Base-by-base conservation (phyloP, 1,140 invertebrate species). In the Ceratosolen solmsi region DNA sequence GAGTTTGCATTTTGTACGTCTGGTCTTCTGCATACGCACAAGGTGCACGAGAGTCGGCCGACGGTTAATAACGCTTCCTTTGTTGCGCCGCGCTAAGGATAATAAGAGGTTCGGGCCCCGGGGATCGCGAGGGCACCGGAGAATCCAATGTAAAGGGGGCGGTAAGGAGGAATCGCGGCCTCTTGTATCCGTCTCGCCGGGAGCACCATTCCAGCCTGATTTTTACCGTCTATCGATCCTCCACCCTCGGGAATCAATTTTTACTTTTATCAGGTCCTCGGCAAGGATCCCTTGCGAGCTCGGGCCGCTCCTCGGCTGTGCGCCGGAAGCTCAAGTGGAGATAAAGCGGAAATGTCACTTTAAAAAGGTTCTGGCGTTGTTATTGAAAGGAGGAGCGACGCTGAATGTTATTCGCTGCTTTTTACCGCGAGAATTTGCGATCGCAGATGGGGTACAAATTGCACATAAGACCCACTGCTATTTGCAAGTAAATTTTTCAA, bases 31-130 rank as follows among this genome's bases (percentile, higher is more conserved):
- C 80, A 68, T 72, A 73, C 70, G 73, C 33, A 33, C 63, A 65
- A 65, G 60, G n/a, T 51, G 41, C 58, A 25, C 20, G n/a, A 36
- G 72, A 76, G 17, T 46, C 25, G 70, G 38, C 63, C 54, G 82
- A 60, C 70, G 75, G 80, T 86, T 86, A 87, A 87, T 87, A 86
- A 85, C 85, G 84, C 81, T 85, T 70, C 84, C 86, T 87, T 87
- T 87, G 86, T 86, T 84, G 85, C 68, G 80, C 83, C 82, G 74
- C 74, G 7, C 30, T 1, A 13, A 20, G 73, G n/a, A 76, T 82
- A 77, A 82, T 82, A 77, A 77, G 74, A 56, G 9, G 68, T 22
- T 49, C 25, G 41, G 56, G 68, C 68, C 70, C 65, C 63, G 63
- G 20, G 79, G 63, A 25, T 13, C 54, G 72, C 25, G 8, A 5